These are phyloP conservation scores for Nyctereutes procyonoides DNA, from an alignment of 2,113 vertebrate species.

Conservation along the genomic window DNA sequence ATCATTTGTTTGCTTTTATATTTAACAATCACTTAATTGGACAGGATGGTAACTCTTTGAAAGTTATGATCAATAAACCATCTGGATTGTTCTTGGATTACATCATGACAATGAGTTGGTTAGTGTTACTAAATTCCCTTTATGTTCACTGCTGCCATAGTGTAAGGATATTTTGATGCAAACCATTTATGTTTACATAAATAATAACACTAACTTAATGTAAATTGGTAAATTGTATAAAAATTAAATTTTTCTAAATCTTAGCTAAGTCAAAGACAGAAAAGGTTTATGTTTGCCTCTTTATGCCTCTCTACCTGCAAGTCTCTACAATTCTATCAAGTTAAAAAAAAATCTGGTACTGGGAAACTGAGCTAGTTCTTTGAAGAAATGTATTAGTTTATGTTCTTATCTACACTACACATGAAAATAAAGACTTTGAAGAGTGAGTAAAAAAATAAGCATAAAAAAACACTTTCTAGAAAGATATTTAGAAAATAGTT, in stretches of 20 bases:
- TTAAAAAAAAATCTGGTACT: not conserved
- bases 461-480: not conserved
- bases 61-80: not conserved
- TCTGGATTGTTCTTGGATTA: not conserved
- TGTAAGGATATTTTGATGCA: constrained; percentile 61
- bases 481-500: not conserved
- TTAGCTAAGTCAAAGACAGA: constrained; percentile 77
- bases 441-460: not conserved
- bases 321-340: not conserved
- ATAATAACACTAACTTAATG: constrained; percentile 74
- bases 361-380: not conserved
- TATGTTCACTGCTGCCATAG: not conserved
- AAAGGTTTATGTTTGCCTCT: constrained; percentile 55
- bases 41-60: not conserved
- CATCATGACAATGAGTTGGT: not conserved
- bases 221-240: constrained; percentile 68
- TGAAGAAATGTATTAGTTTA: not conserved
- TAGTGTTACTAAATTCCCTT: not conserved
- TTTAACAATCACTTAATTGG: not conserved
- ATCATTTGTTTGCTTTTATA: not conserved
- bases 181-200: constrained; percentile 74
- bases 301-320: constrained; percentile 53
- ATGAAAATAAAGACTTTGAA: not conserved
- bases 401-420: not conserved
- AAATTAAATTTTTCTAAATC: constrained; percentile 79